Percentiles rank a stretch among this genome's conserved stretches.
phyloP scores from a whole-genome alignment of 2,797 vertebrate genomes.

The Poeciliopsis gracilis region DNA sequence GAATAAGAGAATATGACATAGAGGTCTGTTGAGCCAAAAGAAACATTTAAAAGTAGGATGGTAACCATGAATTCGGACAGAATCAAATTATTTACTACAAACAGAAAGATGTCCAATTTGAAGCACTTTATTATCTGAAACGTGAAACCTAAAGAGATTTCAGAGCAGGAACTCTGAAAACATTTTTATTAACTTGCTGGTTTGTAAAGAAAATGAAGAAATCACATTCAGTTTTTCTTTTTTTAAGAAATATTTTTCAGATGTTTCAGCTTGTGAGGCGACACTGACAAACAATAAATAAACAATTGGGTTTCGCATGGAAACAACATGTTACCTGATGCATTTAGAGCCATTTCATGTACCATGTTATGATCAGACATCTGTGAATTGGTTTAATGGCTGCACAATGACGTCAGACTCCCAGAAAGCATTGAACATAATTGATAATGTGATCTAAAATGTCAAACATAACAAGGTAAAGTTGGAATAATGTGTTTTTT shows the following conservation, averaged over 20 bases:
- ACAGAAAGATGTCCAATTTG: background rate
- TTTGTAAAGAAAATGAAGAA: background rate
- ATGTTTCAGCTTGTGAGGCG: background rate
- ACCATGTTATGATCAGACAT: background rate
- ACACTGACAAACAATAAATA: background rate
- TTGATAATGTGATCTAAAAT: background rate
- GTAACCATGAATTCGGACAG: conserved; percentile 38
- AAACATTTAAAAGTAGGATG: background rate
- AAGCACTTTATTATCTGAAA: conserved; percentile 66
- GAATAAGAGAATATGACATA: conserved; percentile 31
- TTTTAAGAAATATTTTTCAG: background rate
- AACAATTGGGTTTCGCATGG: background rate
- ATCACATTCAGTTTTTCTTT: background rate
- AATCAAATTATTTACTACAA: background rate
- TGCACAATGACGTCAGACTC: background rate
- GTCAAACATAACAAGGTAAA: background rate
- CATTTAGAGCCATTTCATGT: background rate
- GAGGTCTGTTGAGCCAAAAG: conserved; percentile 10
- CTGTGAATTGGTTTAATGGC: background rate
- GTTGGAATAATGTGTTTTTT: background rate
- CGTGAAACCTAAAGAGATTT: conserved; percentile 33
- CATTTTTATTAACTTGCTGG: conserved; percentile 5
- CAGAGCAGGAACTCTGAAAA: conserved; percentile 80
- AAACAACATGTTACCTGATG: background rate
- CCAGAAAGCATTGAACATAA: background rate